Base-by-base conservation (phyloP, 2,797 vertebrate genomes). In the Chromobotia macracanthus region DNA sequence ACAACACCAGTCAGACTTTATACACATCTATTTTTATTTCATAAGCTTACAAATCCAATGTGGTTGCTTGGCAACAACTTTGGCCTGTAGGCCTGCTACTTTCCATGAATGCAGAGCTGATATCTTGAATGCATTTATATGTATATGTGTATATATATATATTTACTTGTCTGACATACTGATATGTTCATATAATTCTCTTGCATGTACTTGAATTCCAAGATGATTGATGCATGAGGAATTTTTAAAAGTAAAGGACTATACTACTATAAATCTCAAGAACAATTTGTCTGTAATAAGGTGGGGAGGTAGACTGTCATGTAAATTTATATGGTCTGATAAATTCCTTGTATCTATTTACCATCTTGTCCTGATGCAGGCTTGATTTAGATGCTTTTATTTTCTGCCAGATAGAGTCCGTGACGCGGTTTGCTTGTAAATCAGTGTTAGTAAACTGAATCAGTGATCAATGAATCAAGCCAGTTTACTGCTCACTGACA, bases 391-490 rank as follows among this genome's bases (percentile, higher is more conserved):
- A 66, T 84, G 84, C 79, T 84, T 85, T 89, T 84, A 87, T 86
- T 85, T 68, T 50, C 19, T 85, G 80, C 78, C 83, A 88, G 79
- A 87, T 75, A 41, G 46, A 72, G 69, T 81, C 83, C 69, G 65
- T 81, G 76, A 75, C 69, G 56, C 80, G 77, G 66, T n/a, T 66
- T 79, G 81, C 79, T 50, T 86, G 82, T 87, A 86, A 88, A 88
- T 79, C 76, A 65, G 56, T 79, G 83, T 84, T 81, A 86, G 82
- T 86, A 86, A 83, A 80, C 80, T 70, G 72, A 87, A 85, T 84
- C 85, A 87, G 82, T 85, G 79, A 89, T 87, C 79, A 87, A 79
- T 76, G 79, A 87, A 87, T 87, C 81, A 86, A 67, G 77, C 19
- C 63, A 74, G 56, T 50, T 72, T 61, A 73, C 70, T 79, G 56